These are phyloP conservation scores for Elephantulus edwardii DNA, from an alignment of 2,113 vertebrate species.

Conservation along the genomic window DNA sequence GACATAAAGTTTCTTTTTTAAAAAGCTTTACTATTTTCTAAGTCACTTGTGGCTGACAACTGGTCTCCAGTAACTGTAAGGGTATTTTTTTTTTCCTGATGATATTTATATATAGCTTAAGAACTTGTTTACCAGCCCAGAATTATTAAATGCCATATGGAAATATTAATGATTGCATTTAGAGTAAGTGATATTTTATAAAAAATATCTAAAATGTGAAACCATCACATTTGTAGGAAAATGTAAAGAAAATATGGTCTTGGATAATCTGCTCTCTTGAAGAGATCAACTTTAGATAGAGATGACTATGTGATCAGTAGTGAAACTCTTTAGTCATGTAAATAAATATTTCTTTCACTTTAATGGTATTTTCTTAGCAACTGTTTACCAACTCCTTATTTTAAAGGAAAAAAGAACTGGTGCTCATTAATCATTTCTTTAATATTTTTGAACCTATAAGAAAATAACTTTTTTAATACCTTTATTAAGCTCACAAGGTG, in stretches of 20 bases:
- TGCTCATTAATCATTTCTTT: background rate
- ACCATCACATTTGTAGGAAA: background rate
- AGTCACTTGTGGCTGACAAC: background rate
- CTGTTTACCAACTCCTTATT: background rate
- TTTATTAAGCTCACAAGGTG: no score
- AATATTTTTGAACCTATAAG: background rate
- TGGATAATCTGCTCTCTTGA: background rate
- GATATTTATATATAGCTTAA: background rate
- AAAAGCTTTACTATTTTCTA: background rate
- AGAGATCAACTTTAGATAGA: background rate
- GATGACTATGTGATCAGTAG: constrained; percentile 3
- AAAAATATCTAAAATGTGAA: constrained; percentile 2
- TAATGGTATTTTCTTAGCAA: background rate
- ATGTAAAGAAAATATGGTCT: background rate
- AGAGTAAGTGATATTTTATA: background rate
- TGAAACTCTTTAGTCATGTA: background rate
- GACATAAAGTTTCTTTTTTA: constrained; percentile 3
- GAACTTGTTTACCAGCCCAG: background rate
- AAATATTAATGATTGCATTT: background rate
- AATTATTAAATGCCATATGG: constrained; percentile 27
- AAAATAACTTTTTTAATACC: background rate
- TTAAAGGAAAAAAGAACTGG: background rate
- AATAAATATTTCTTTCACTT: background rate
- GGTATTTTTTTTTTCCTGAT: background rate
- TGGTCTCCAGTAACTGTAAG: background rate